Conservation (phyloP, 2,113 vertebrate genomes). For the Craseonycteris thonglongyai region DNA sequence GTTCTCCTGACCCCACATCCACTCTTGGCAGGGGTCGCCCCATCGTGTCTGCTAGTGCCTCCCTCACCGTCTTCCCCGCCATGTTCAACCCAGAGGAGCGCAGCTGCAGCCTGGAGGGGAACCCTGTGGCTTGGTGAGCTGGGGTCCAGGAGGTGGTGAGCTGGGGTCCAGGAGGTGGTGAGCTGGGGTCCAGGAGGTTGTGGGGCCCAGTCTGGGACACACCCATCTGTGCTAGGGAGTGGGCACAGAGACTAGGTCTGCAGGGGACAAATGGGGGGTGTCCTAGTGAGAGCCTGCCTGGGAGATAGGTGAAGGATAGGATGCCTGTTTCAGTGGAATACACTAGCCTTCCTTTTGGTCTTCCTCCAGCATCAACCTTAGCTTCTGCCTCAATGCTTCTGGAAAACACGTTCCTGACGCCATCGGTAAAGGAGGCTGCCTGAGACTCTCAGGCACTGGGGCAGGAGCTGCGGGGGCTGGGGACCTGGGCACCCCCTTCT, state of each 20-base stretch:
- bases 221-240: background rate
- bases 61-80: slow-evolving; percentile 83
- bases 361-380: slow-evolving; percentile 89
- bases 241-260: background rate
- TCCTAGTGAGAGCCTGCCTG: background rate
- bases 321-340: background rate
- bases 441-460: background rate
- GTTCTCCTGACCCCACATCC: background rate
- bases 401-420: slow-evolving; percentile 88
- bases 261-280: background rate
- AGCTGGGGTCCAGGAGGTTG: background rate
- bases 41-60: slow-evolving; percentile 86
- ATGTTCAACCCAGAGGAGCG: slow-evolving; percentile 96
- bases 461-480: background rate
- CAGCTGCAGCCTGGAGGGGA: slow-evolving; percentile 78
- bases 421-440: slow-evolving; percentile 82
- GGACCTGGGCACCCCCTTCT: background rate
- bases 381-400: slow-evolving; percentile 91
- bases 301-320: background rate
- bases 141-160: background rate
- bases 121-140: slow-evolving; percentile 86
- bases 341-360: slow-evolving; percentile 47
- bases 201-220: background rate
- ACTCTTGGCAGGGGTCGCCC: slow-evolving; percentile 84
- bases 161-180: slow-evolving; percentile 80